These are phyloP conservation scores for Marisa cornuarietis DNA, from an alignment of 1,140 invertebrate species.

Conservation along the genomic window DNA sequence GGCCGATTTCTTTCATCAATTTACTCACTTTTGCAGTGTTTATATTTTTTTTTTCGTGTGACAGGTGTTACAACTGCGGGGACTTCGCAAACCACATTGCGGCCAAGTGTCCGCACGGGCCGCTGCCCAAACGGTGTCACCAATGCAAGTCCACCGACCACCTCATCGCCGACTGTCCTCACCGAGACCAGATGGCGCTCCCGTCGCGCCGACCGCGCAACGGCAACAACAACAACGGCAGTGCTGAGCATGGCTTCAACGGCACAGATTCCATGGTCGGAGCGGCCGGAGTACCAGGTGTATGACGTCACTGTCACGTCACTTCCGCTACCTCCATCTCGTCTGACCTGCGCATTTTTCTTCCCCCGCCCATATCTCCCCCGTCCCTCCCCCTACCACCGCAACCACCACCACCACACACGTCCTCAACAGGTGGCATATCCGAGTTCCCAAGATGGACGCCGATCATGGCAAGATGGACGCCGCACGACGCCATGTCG, in stretches of 20 bases:
- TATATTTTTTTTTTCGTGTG: constrained; percentile 36
- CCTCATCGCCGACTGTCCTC: constrained; percentile 85
- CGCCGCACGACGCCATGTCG: no score
- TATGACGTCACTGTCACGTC: constrained; percentile 17
- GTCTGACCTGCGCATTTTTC: no score
- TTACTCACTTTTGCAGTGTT: no score
- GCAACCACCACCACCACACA: no score
- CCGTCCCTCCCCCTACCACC: no score
- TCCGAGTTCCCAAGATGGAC: no score
- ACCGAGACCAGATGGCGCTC: constrained; percentile 17
- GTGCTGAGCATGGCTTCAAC: constrained; percentile 27
- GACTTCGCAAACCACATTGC: constrained; percentile 91
- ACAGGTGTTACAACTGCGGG: constrained; percentile 90
- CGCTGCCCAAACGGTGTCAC: constrained; percentile 89
- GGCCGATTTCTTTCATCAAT: no score
- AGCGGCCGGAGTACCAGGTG: constrained; percentile 8
- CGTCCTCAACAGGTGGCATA: no score
- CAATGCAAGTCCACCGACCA: constrained; percentile 86
- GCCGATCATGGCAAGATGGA: no score
- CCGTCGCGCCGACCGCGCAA: constrained; percentile 12
- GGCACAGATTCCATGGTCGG: constrained; percentile 17
- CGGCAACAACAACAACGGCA: constrained; percentile 33
- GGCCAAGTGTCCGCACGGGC: constrained; percentile 84
- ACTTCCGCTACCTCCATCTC: background rate
- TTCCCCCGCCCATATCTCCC: no score